A percentile compares a stretch with the other conserved stretches of the same genome.
Conservation (phyloP, 2,797 vertebrate genomes). For the Acanthurus lineatus region DNA sequence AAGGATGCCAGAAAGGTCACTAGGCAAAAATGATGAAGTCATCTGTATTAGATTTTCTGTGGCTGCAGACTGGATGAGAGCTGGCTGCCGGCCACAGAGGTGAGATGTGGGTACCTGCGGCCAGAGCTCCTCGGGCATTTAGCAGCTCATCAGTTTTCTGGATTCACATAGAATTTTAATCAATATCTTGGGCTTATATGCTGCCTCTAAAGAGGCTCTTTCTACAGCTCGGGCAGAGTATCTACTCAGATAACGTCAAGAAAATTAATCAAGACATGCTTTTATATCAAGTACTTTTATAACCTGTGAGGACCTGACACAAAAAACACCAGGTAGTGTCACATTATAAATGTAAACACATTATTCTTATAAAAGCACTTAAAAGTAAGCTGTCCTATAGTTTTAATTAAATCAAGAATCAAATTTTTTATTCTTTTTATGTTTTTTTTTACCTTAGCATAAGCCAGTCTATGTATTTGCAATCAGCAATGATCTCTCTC, state of each 20-base stretch:
- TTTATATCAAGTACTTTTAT: conserved; percentile 3
- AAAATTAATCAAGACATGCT: background rate
- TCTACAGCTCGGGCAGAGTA: background rate
- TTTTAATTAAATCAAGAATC: too few species aligned
- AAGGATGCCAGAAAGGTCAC: conserved; percentile 81
- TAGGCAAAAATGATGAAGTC: conserved; percentile 85
- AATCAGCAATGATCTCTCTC: too few species aligned
- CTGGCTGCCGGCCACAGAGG: conserved; percentile 73
- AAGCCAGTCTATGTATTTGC: too few species aligned
- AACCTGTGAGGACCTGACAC: background rate
- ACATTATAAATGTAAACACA: background rate
- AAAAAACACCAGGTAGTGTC: background rate
- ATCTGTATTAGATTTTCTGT: conserved; percentile 83
- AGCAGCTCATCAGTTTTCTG: conserved; percentile 64
- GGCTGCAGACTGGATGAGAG: conserved; percentile 65
- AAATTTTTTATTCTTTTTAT: too few species aligned
- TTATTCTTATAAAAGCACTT: too few species aligned
- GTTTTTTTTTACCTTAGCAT: too few species aligned
- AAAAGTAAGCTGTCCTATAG: too few species aligned
- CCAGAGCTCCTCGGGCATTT: conserved; percentile 56
- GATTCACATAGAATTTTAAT: conserved; percentile 57
- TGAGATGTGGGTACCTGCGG: conserved; percentile 55
- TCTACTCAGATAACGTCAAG: background rate
- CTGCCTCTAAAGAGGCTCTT: conserved; percentile 3
- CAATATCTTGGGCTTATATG: conserved; percentile 26